Evolutionary conservation across 2,888 invertebrate species (phyloP).

Genomic region (Agrotis clavis): DNA sequence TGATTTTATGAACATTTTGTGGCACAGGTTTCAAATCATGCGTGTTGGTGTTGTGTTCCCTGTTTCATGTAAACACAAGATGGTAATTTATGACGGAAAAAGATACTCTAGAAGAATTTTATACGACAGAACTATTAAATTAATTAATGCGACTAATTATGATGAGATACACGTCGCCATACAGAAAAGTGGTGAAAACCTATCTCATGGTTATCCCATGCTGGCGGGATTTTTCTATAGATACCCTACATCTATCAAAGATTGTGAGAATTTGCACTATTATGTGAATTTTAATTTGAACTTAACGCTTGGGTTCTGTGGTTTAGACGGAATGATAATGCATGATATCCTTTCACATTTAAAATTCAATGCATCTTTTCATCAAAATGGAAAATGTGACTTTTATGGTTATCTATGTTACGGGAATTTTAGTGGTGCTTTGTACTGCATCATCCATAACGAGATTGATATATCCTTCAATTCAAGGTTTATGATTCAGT

Average conservation of each 20-base stretch:
- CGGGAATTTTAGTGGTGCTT: constrained; percentile 68
- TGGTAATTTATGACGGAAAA: constrained; percentile 68
- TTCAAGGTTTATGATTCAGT: constrained; percentile 75
- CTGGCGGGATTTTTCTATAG: constrained; percentile 72
- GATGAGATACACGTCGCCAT: constrained; percentile 46
- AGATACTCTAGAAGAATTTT: constrained; percentile 49
- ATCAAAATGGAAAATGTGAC: constrained; percentile 50
- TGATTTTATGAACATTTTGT: constrained; percentile 71
- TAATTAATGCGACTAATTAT: constrained; percentile 55
- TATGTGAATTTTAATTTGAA: constrained; percentile 63
- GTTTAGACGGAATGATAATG: constrained; percentile 76
- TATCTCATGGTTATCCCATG: constrained; percentile 73
- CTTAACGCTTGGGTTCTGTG: constrained; percentile 71
- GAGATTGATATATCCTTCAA: constrained; percentile 78
- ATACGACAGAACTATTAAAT: constrained; percentile 72
- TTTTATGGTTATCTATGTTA: constrained; percentile 67
- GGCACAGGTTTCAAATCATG: constrained; percentile 70
- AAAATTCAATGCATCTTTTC: constrained; percentile 68
- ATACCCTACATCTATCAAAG: constrained; percentile 74
- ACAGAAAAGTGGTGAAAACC: constrained; percentile 36
- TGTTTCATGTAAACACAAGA: constrained; percentile 68
- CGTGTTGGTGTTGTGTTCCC: constrained; percentile 71
- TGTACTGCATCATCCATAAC: constrained; percentile 70
- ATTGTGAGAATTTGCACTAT: constrained; percentile 67
- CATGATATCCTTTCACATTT: constrained; percentile 71